Percentiles rank a stretch among this genome's conserved stretches.
phyloP scores from a whole-genome alignment of 2,797 vertebrate genomes.

The Enteromius anoplus region DNA sequence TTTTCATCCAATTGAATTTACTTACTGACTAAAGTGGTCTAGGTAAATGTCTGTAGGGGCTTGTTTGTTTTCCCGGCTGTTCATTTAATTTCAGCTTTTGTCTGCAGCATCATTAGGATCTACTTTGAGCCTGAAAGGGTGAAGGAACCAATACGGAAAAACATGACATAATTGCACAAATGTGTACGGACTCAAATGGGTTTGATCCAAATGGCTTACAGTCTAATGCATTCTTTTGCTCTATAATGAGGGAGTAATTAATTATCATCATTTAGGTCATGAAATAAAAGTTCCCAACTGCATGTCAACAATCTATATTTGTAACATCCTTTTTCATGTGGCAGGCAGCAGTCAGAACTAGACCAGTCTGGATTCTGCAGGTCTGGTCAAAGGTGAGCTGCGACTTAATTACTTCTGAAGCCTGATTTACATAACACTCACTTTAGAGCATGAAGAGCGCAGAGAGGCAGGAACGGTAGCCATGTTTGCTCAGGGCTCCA shows the following conservation, averaged over 20 bases:
- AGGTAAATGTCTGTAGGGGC: not conserved
- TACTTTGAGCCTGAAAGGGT: slow-evolving; percentile 14
- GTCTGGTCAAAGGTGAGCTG: slow-evolving; percentile 55
- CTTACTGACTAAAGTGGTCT: not conserved
- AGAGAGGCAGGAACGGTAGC: slow-evolving; percentile 23
- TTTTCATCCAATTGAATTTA: not conserved
- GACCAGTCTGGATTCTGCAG: slow-evolving; percentile 50
- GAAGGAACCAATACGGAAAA: slow-evolving; percentile 4
- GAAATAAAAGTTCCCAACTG: slow-evolving; percentile 12
- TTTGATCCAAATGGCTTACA: slow-evolving; percentile 2
- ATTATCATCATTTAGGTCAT: slow-evolving; percentile 28
- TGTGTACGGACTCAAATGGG: not conserved
- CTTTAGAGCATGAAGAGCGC: slow-evolving; percentile 49
- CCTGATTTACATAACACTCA: slow-evolving; percentile 56
- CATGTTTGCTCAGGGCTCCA: slow-evolving; percentile 36
- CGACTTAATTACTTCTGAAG: slow-evolving; percentile 59
- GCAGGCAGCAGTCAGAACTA: slow-evolving; percentile 34
- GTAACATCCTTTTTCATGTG: slow-evolving; percentile 22
- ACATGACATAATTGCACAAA: slow-evolving; percentile 11
- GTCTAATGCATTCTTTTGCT: not conserved
- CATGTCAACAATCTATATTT: slow-evolving; percentile 3
- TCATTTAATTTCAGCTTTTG: slow-evolving; percentile 10
- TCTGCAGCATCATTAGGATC: not conserved
- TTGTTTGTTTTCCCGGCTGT: slow-evolving; percentile 1
- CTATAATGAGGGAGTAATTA: slow-evolving; percentile 1